These are phyloP conservation scores for Drosophila stalkeri DNA, from an alignment of 2,888 invertebrate species.

Conservation along the genomic window DNA sequence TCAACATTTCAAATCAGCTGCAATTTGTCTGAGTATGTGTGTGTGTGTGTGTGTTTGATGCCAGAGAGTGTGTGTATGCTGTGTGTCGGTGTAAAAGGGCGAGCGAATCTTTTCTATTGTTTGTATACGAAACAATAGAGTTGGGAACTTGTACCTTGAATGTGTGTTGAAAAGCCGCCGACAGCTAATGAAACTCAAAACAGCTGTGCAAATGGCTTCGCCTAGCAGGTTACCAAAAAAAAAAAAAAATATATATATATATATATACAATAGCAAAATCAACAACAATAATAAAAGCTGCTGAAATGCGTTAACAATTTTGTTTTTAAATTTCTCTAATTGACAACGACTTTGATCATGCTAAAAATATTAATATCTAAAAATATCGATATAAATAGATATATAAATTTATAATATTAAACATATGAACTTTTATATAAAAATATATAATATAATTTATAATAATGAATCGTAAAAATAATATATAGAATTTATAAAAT, in stretches of 20 bases:
- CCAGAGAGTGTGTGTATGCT: slow-evolving; percentile 2
- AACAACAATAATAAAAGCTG: neutral
- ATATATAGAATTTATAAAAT: too few species aligned
- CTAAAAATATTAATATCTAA: neutral
- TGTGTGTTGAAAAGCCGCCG: slow-evolving; percentile 58
- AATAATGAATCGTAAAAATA: neutral
- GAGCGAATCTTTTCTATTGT: slow-evolving; percentile 63
- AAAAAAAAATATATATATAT: neutral
- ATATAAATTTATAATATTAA: too few species aligned
- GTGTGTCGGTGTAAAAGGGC: slow-evolving; percentile 61
- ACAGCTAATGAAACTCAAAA: slow-evolving; percentile 43
- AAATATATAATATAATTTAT: neutral
- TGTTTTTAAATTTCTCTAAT: slow-evolving; percentile 10
- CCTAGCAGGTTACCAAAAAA: slow-evolving; percentile 20
- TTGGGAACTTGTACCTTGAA: slow-evolving; percentile 78
- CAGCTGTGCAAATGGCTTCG: slow-evolving; percentile 65
- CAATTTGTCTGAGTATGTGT: slow-evolving; percentile 24
- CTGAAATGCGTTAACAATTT: slow-evolving; percentile 10
- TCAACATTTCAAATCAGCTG: slow-evolving; percentile 64
- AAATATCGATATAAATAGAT: neutral
- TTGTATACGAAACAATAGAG: slow-evolving; percentile 56
- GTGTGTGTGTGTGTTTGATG: neutral
- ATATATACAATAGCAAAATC: neutral
- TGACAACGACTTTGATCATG: neutral
- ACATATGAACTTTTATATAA: too few species aligned